A percentile compares a stretch with the other conserved stretches of the same genome.
phyloP scores from a whole-genome alignment of 2,113 vertebrate species.

The Toxostoma redivivum region DNA sequence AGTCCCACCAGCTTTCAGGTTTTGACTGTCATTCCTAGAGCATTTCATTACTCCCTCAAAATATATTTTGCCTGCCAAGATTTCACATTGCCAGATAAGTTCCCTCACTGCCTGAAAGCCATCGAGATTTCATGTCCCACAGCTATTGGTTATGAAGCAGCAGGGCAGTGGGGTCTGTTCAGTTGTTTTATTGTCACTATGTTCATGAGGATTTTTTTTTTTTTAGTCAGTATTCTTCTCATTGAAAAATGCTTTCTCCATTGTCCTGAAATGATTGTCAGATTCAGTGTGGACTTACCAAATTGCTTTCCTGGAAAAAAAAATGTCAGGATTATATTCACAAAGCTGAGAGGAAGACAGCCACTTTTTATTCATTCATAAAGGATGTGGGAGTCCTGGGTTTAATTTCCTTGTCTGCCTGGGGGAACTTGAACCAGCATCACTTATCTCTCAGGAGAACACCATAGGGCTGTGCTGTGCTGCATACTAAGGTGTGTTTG shows the following conservation, averaged over 20 bases:
- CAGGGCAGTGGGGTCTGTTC: not conserved
- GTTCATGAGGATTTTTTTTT: not conserved
- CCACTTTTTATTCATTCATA: conserved; percentile 61
- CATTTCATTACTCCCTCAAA: not conserved
- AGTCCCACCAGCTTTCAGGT: not conserved
- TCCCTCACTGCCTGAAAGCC: not conserved
- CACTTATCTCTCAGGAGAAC: conserved; percentile 58
- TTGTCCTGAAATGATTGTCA: conserved; percentile 19
- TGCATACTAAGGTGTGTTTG: conserved; percentile 52
- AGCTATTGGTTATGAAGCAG: not conserved
- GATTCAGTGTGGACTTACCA: conserved; percentile 45
- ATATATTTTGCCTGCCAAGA: not conserved
- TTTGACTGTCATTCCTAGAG: not conserved
- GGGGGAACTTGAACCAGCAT: conserved; percentile 54
- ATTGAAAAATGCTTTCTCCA: conserved; percentile 32
- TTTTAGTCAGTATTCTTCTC: not conserved
- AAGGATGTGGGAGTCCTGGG: conserved; percentile 58
- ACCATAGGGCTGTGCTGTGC: conserved; percentile 33
- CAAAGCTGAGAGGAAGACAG: conserved; percentile 50
- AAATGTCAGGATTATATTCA: conserved; percentile 44
- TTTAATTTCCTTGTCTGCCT: conserved; percentile 67
- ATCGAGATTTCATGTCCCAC: not conserved
- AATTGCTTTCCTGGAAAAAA: conserved; percentile 57
- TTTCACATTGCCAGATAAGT: not conserved
- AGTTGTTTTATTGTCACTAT: not conserved